Conservation (phyloP, 2,113 vertebrate genomes). For the Rhea americana region DNA sequence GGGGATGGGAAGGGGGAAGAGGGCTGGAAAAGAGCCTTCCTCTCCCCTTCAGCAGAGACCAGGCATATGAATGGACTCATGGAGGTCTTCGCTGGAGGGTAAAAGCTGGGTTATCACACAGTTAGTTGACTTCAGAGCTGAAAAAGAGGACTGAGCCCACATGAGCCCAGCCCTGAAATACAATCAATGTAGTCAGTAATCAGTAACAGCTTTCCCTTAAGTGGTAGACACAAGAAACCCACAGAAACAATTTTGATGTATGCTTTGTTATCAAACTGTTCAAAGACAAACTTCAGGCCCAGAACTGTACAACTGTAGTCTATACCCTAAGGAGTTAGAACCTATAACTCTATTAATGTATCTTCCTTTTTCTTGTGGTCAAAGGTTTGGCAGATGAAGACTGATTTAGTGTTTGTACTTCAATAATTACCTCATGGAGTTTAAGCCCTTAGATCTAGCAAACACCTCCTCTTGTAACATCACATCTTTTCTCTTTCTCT, state of each 20-base stretch:
- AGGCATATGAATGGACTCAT: not conserved
- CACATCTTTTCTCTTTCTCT: slow-evolving; percentile 56
- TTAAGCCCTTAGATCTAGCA: slow-evolving; percentile 52
- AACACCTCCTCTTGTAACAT: slow-evolving; percentile 58
- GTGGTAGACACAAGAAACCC: slow-evolving; percentile 53
- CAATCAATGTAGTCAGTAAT: slow-evolving; percentile 9
- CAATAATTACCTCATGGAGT: slow-evolving; percentile 53
- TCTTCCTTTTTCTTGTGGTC: slow-evolving; percentile 26
- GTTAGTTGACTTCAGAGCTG: slow-evolving; percentile 15
- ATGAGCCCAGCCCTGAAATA: slow-evolving; percentile 35
- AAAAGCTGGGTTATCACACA: slow-evolving; percentile 13
- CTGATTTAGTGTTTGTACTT: slow-evolving; percentile 55
- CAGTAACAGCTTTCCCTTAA: slow-evolving; percentile 59
- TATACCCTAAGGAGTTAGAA: not conserved
- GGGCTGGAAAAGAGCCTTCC: not conserved
- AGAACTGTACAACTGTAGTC: not conserved
- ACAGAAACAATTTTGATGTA: slow-evolving; percentile 48
- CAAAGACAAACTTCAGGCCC: slow-evolving; percentile 29
- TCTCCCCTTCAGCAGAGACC: not conserved
- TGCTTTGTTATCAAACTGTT: slow-evolving; percentile 48
- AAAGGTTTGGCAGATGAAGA: slow-evolving; percentile 54
- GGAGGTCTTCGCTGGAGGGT: not conserved
- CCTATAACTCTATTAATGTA: slow-evolving; percentile 44
- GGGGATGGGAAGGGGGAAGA: not conserved
- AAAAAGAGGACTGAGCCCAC: slow-evolving; percentile 9